Evolutionary conservation across 2,888 invertebrate genomes (phyloP).

Genomic region (Latheticus oryzae): DNA sequence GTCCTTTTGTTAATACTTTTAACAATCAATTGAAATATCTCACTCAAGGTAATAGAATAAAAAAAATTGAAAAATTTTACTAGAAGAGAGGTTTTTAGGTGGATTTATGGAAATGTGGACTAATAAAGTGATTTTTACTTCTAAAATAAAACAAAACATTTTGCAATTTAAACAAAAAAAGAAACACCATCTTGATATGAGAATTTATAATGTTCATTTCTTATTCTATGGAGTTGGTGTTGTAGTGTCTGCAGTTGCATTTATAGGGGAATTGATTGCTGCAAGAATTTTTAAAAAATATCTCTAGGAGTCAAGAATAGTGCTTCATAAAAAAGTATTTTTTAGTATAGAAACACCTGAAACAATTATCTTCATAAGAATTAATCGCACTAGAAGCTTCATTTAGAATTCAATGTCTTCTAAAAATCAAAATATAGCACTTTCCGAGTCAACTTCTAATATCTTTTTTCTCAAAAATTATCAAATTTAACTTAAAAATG

Average conservation of each 20-base stretch:
- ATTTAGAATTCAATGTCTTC: no score
- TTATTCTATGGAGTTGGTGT: not conserved
- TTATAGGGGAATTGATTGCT: not conserved
- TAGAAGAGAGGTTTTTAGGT: not conserved
- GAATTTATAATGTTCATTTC: not conserved
- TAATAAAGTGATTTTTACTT: no score
- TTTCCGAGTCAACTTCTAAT: no score
- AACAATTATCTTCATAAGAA: no score
- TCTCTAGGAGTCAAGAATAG: not conserved
- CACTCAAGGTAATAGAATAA: slow-evolving; percentile 3
- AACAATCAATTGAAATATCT: slow-evolving; percentile 4
- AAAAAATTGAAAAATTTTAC: not conserved
- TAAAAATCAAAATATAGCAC: no score
- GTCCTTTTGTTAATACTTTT: slow-evolving; percentile 2
- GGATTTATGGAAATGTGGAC: not conserved
- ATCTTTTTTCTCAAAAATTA: no score
- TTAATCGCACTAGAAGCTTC: no score
- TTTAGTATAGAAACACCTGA: no score
- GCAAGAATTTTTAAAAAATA: not conserved
- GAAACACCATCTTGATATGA: no score
- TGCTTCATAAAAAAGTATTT: not conserved
- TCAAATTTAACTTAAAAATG: no score
- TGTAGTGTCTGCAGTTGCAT: not conserved
- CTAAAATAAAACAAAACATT: no score
- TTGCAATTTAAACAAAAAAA: no score